Percentiles rank a stretch among this genome's conserved stretches.
Conservation (phyloP, 1,140 invertebrate genomes). For the Lordiphosa stackelbergi region DNA sequence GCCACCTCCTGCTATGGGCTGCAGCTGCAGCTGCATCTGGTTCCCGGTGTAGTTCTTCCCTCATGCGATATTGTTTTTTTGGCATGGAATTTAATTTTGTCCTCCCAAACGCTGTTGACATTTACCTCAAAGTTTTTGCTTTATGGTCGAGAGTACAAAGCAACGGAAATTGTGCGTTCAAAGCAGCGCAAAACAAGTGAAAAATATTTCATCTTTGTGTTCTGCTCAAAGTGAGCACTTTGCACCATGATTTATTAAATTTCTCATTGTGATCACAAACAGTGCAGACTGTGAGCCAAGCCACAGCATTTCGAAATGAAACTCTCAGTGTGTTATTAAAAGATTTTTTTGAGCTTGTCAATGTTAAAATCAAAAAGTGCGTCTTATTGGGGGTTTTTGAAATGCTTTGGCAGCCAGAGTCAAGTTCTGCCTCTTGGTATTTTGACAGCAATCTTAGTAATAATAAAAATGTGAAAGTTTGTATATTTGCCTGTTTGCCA, state of each 20-base stretch:
- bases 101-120: slow-evolving; percentile 34
- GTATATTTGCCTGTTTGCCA: too few species aligned
- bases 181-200: slow-evolving; percentile 29
- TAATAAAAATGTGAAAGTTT: too few species aligned
- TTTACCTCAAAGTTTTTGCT: slow-evolving; percentile 2
- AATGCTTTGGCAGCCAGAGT: too few species aligned
- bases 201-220: slow-evolving; percentile 28
- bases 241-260: slow-evolving; percentile 17
- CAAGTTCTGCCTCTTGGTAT: too few species aligned
- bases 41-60: slow-evolving; percentile 27
- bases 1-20: slow-evolving; percentile 13
- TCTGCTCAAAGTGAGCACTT: slow-evolving; percentile 7
- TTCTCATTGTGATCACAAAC: not conserved
- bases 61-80: slow-evolving; percentile 58
- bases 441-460: too few species aligned
- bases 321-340: not conserved
- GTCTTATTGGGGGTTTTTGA: too few species aligned
- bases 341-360: not conserved
- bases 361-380: too few species aligned
- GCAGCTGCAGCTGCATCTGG: not conserved
- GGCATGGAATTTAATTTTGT: slow-evolving; percentile 71
- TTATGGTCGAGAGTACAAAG: slow-evolving; percentile 31
- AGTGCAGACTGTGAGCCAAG: too few species aligned
- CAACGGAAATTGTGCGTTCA: slow-evolving; percentile 53
- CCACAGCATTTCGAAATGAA: not conserved